Evolutionary conservation across 2,113 vertebrate genomes (phyloP).

Genomic region (Callipepla californica): DNA sequence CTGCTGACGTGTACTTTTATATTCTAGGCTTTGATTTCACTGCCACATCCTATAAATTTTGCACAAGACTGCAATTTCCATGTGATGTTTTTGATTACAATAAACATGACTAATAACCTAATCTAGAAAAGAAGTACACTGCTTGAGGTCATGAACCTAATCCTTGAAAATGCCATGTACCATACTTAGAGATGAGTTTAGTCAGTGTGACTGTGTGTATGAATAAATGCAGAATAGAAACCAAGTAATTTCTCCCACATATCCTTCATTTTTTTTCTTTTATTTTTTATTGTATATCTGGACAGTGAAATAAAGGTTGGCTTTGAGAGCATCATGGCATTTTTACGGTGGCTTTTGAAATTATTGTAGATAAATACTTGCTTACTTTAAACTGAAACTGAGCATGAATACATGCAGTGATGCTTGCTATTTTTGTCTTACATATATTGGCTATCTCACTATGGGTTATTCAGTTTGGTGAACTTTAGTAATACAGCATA

Average conservation of each 20-base stretch:
- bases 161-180: neutral
- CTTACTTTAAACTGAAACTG: neutral
- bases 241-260: neutral
- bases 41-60: neutral
- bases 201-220: neutral
- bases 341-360: neutral
- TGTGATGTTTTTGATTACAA: neutral
- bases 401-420: neutral
- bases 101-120: slow-evolving; percentile 9
- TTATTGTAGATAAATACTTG: neutral
- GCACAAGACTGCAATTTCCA: neutral
- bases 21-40: neutral
- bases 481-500: neutral
- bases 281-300: neutral
- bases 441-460: neutral
- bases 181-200: neutral
- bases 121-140: neutral
- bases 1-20: neutral
- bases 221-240: neutral
- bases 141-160: neutral
- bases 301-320: neutral
- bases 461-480: neutral
- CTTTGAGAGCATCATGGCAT: neutral
- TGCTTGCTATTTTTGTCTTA: neutral
- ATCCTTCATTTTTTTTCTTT: neutral